These are phyloP conservation scores for Xestia xanthographa DNA, from an alignment of 2,888 invertebrate genomes.

Conservation along the genomic window DNA sequence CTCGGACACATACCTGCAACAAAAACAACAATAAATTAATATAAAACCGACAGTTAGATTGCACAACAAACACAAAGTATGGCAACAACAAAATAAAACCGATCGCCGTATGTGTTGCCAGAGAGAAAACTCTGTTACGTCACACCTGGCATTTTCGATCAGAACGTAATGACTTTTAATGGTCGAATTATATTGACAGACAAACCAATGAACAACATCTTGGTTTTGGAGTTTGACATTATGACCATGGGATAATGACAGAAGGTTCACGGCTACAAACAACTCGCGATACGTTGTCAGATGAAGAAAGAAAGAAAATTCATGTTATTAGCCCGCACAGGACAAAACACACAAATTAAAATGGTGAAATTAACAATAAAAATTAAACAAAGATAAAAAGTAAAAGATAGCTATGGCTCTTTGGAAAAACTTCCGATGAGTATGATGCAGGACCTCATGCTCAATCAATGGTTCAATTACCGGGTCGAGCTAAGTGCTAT, in stretches of 20 bases:
- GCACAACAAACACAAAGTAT: conserved; percentile 46
- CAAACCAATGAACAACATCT: conserved; percentile 47
- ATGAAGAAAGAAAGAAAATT: too few relatives aligned
- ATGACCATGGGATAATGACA: background rate
- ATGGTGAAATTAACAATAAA: too few relatives aligned
- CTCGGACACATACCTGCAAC: conserved; percentile 62
- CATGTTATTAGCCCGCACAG: too few relatives aligned
- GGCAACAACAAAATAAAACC: conserved; percentile 53
- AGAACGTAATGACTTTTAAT: conserved; percentile 62
- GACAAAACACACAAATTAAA: too few relatives aligned
- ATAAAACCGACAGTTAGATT: conserved; percentile 54
- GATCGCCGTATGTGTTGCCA: conserved; percentile 33
- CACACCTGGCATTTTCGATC: conserved; percentile 60
- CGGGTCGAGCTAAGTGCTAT: background rate
- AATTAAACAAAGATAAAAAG: too few relatives aligned
- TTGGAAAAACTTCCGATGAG: background rate
- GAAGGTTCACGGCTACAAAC: conserved; percentile 7
- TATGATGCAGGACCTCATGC: too few relatives aligned
- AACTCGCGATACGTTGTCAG: background rate
- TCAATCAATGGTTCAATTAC: background rate
- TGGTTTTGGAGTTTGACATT: conserved; percentile 41
- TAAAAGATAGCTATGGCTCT: background rate
- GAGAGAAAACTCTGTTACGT: conserved; percentile 63
- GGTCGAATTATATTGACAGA: conserved; percentile 51
- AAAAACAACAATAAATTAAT: conserved; percentile 60